Percentiles rank a stretch among this genome's conserved stretches.
These are phyloP conservation scores for Peromyscus aztecus DNA, from an alignment of 2,797 vertebrate genomes.

Conservation along the genomic window DNA sequence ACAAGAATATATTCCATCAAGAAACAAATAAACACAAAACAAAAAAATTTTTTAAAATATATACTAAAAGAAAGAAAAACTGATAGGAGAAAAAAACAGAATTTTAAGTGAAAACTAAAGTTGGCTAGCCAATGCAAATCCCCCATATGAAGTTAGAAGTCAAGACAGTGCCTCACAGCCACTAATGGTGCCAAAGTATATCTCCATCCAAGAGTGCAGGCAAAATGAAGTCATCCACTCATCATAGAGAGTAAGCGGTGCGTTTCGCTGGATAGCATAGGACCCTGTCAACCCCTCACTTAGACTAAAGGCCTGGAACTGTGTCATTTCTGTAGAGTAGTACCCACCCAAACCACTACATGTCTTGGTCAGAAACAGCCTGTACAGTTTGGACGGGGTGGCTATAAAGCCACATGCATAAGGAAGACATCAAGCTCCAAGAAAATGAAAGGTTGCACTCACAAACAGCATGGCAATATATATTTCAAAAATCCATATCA, in stretches of 20 bases:
- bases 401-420: neutral
- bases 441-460: neutral
- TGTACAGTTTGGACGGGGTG: neutral
- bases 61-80: neutral
- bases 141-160: neutral
- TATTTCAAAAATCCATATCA: neutral
- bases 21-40: constrained; percentile 34
- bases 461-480: constrained; percentile 31
- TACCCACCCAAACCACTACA: neutral
- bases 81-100: neutral
- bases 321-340: neutral
- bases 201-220: neutral
- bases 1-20: constrained; percentile 38
- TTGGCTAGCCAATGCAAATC: neutral
- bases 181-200: neutral
- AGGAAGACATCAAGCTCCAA: neutral
- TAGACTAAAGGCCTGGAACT: neutral
- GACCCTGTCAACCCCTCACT: neutral
- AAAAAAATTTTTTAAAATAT: neutral
- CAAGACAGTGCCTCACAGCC: neutral
- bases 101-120: constrained; percentile 25
- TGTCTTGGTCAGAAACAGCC: neutral
- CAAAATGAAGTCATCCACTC: neutral
- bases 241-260: neutral
- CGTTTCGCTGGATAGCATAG: neutral